Base-by-base conservation (phyloP, 2,888 invertebrate genomes). In the Punctoribates punctum region DNA sequence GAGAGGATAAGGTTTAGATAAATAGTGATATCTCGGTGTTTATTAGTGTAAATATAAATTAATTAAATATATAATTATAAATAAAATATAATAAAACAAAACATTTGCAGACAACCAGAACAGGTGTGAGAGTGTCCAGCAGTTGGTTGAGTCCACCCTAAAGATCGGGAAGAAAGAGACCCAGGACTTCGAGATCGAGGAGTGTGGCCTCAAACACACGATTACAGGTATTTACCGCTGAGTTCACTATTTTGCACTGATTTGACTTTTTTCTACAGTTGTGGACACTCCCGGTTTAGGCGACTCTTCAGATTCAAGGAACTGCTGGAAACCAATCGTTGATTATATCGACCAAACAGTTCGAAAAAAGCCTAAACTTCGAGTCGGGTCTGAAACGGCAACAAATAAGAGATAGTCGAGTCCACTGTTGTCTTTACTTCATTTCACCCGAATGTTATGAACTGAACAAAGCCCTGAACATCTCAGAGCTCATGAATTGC, bases 261-360 rank as follows among this genome's bases (percentile, higher is more conserved):
- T 1, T 48, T n/a, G n/a, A n/a, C n/a, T 72, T 23, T 2, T 72
- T 20, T 20, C 70, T 23, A 20, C 8, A 72, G 77, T 84, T 15
- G 95, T 96, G 0, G 96, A 97, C 84, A 96, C 96, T 6, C 96
- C 96, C 0, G 96, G 96, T 0, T 96, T 92, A 83, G 96, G 96
- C 65, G 96, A 96, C 85, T 94, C 95, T 17, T 93, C 96, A 80
- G 92, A 96, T 83, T 95, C 94, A 84, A 92, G 93, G 2, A 93
- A 96, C 83, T 85, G 86, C 86, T 86, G 70, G 34, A 51, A 73
- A 25, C 79, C 95, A 77, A 96, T 98, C 81, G 92, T 97, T 80
- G 91, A 94, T 83, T 98, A 97, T 85, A 96, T 98, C 81, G 96
- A 98, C 83, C n/a, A 95, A 96, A 83, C 97, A 97, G 84, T 98